Evolutionary conservation across 2,797 vertebrate genomes (phyloP).

Genomic region (Manis crassicaudata): DNA sequence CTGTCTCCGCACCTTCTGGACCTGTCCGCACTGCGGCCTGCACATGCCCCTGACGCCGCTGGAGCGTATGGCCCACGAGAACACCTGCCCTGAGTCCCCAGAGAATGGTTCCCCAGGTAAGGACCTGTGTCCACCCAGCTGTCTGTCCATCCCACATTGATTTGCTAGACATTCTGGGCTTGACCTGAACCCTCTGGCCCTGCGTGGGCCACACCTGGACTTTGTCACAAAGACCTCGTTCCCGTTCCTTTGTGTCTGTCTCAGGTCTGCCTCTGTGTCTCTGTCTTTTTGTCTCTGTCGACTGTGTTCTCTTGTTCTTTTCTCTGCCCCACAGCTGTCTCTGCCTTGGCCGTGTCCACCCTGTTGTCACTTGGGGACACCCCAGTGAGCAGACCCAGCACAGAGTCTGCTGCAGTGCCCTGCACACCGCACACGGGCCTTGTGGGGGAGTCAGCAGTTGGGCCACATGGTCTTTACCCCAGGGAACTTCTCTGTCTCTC

Average conservation of each 20-base stretch:
- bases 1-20: slow-evolving; percentile 96
- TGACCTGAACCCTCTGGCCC: too few relatives aligned
- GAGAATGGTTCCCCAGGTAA: slow-evolving; percentile 43
- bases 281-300: not conserved
- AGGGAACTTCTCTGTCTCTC: not conserved
- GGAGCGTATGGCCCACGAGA: slow-evolving; percentile 93
- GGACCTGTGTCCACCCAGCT: not conserved
- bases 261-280: not conserved
- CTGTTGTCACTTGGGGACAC: not conserved
- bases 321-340: fast-evolving
- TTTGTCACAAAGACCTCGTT: not conserved
- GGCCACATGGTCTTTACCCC: fast-evolving
- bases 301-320: not conserved
- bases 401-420: fast-evolving
- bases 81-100: slow-evolving; percentile 85
- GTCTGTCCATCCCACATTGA: fast-evolving
- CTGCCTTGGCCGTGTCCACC: not conserved
- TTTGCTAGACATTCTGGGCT: fast-evolving
- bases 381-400: fast-evolving
- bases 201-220: too few relatives aligned
- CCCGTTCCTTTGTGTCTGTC: too few relatives aligned
- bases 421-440: not conserved
- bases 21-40: slow-evolving; percentile 91
- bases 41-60: slow-evolving; percentile 94
- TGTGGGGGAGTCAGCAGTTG: fast-evolving